Evolutionary conservation across 2,113 vertebrate genomes (phyloP).

Genomic region (Lota lota): DNA sequence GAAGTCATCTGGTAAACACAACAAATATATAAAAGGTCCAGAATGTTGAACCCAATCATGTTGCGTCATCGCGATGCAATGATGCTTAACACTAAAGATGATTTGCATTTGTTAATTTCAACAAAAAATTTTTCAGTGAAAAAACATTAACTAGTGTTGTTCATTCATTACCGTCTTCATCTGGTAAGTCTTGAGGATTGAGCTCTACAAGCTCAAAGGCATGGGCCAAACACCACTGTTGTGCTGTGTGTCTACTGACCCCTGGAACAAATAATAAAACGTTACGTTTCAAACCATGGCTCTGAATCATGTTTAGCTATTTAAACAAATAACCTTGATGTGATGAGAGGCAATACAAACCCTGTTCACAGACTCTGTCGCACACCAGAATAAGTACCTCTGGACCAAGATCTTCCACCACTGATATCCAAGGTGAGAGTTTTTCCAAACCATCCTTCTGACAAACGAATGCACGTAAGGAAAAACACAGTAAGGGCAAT

Average conservation of each 20-base stretch:
- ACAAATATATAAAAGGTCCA: neutral
- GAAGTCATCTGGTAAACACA: slow-evolving; percentile 83
- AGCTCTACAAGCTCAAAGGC: slow-evolving; percentile 95
- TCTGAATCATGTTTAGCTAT: no score
- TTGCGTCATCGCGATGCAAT: no score
- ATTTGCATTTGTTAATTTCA: neutral
- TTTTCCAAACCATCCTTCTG: slow-evolving; percentile 85
- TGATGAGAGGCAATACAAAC: slow-evolving; percentile 63
- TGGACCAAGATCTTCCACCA: slow-evolving; percentile 86
- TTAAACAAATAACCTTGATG: neutral
- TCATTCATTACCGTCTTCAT: slow-evolving; percentile 87
- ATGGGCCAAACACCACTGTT: slow-evolving; percentile 95
- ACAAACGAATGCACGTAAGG: slow-evolving; percentile 15
- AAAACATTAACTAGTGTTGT: neutral
- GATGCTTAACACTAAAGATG: no score
- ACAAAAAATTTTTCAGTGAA: neutral
- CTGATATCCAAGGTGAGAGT: slow-evolving; percentile 84
- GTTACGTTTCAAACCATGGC: neutral
- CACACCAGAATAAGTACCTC: slow-evolving; percentile 97
- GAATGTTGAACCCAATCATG: no score
- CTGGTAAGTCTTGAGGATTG: slow-evolving; percentile 87
- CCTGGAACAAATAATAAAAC: slow-evolving; percentile 63
- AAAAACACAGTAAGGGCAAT: neutral
- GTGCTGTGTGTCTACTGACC: slow-evolving; percentile 85
- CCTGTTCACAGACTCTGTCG: slow-evolving; percentile 84